A percentile compares a stretch with the other conserved stretches of the same genome.
phyloP scores from a whole-genome alignment of 2,888 invertebrate genomes.

The Fabriciana adippe region DNA sequence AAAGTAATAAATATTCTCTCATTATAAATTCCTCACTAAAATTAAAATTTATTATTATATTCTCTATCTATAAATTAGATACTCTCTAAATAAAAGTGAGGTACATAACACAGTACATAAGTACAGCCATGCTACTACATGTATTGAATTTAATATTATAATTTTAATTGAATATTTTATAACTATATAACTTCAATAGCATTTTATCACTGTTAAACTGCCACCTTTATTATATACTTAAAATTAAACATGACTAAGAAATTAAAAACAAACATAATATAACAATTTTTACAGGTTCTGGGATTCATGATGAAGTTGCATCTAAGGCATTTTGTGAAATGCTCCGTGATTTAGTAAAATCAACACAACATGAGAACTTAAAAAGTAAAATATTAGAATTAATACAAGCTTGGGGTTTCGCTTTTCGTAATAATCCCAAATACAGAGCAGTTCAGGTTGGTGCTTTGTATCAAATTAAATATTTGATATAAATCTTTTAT shows the following conservation, averaged over 20 bases:
- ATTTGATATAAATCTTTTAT: too few species aligned
- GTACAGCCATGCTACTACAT: not conserved
- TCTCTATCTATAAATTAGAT: not conserved
- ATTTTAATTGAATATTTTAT: too few species aligned
- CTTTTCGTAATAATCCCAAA: conserved; percentile 95
- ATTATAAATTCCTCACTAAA: not conserved
- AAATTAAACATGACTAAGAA: too few species aligned
- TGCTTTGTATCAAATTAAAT: conserved; percentile 13
- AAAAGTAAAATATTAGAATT: conserved; percentile 94
- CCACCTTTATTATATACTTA: too few species aligned
- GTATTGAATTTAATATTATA: too few species aligned
- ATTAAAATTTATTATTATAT: not conserved
- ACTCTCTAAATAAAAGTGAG: too few species aligned
- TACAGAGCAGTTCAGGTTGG: conserved; percentile 93
- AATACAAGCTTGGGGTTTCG: conserved; percentile 98
- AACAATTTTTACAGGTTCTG: conserved; percentile 74
- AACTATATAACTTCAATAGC: too few species aligned
- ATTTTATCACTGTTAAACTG: too few species aligned
- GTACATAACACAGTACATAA: too few species aligned
- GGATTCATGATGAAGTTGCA: conserved; percentile 95
- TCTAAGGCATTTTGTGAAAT: conserved; percentile 97
- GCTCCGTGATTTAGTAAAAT: conserved; percentile 92
- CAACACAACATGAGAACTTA: conserved; percentile 91
- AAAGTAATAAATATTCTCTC: too few species aligned
- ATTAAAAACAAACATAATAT: too few species aligned